phyloP scores from a whole-genome alignment of 2,888 invertebrate species.

The Helicoverpa assulta region DNA sequence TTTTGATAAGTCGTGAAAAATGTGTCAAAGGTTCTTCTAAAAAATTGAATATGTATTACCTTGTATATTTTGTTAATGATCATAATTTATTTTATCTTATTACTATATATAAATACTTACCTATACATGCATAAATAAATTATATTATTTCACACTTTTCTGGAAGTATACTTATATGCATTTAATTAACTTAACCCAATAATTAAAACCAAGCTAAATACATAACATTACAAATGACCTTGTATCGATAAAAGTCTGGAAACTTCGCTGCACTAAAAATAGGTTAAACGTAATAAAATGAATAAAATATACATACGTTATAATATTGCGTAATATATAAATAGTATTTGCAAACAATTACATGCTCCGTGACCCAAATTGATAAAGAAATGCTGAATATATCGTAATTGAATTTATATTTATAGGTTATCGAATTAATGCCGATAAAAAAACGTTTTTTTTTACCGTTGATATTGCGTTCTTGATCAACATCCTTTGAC shows the following conservation, averaged over 20 bases:
- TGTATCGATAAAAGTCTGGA: background rate
- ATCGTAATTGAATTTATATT: constrained; percentile 52
- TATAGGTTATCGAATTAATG: constrained; percentile 54
- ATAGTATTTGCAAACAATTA: constrained; percentile 59
- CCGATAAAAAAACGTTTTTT: constrained; percentile 40
- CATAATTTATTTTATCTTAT: no score
- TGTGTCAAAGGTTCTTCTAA: background rate
- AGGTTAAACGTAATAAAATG: background rate
- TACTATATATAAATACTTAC: no score
- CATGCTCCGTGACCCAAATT: constrained; percentile 54
- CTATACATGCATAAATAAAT: no score
- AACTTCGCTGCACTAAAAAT: background rate
- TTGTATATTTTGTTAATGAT: no score
- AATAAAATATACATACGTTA: background rate
- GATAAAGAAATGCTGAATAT: constrained; percentile 59
- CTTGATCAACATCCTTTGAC: background rate
- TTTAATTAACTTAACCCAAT: background rate
- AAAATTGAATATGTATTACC: no score
- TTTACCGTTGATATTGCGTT: background rate
- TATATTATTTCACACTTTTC: no score
- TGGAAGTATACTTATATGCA: no score
- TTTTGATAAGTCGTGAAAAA: constrained; percentile 11
- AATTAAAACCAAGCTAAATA: background rate
- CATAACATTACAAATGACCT: background rate
- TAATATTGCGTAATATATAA: constrained; percentile 36